These are phyloP conservation scores for Ostrea edulis DNA, from an alignment of 1,140 invertebrate species.

Conservation along the genomic window DNA sequence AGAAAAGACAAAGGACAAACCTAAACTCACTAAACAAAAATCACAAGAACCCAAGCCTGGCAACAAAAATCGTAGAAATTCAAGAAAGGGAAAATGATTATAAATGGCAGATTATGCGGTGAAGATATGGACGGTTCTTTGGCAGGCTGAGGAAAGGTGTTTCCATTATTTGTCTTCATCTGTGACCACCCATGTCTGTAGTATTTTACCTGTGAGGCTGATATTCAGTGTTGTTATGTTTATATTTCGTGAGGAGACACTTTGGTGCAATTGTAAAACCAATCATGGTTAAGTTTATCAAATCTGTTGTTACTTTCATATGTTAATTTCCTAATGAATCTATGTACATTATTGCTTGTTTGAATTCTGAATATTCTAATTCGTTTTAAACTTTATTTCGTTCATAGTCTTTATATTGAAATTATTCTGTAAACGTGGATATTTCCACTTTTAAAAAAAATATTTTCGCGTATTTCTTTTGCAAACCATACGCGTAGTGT, in stretches of 20 bases:
- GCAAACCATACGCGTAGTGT: no score
- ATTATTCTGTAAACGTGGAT: no score
- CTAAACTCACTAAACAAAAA: neutral
- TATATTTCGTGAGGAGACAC: neutral
- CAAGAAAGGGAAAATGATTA: neutral
- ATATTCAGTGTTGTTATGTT: neutral
- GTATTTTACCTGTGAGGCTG: neutral
- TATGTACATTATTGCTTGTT: no score
- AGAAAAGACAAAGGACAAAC: neutral
- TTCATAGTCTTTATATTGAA: no score
- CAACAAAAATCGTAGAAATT: slow-evolving; percentile 1
- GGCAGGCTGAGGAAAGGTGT: neutral
- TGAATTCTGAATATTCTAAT: no score
- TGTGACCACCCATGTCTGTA: neutral
- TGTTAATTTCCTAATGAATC: no score
- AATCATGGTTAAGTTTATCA: neutral
- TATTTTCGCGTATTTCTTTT: no score
- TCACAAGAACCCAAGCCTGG: neutral
- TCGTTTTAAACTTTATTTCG: no score
- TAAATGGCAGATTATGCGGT: neutral
- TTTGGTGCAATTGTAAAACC: slow-evolving; percentile 23
- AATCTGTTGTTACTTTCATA: no score
- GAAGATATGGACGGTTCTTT: neutral
- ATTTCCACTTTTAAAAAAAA: no score
- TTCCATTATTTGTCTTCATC: no score